These are phyloP conservation scores for Polypedilum vanderplanki DNA, from an alignment of 1,140 invertebrate species.

Conservation along the genomic window DNA sequence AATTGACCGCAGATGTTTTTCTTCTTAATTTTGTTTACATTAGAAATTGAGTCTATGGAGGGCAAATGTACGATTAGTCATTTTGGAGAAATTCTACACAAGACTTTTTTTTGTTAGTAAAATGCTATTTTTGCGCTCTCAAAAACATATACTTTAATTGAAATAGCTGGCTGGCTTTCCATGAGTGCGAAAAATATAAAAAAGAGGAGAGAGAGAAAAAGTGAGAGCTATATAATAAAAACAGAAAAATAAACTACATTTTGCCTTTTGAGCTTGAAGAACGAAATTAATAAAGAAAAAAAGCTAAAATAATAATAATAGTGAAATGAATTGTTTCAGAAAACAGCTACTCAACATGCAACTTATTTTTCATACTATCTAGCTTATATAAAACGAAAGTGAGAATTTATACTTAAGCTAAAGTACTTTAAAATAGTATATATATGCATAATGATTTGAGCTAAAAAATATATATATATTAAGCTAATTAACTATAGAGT, in stretches of 20 bases:
- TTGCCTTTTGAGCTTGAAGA: neutral
- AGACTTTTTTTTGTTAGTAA: neutral
- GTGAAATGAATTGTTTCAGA: neutral
- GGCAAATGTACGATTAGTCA: neutral
- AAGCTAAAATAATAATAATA: too few relatives aligned
- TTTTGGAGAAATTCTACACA: neutral
- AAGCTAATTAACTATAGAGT: conserved; percentile 22
- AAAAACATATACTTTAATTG: neutral
- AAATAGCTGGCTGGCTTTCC: neutral
- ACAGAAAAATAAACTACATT: neutral
- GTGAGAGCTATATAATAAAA: neutral
- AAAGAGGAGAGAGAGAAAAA: neutral
- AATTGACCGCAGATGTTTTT: conserved; percentile 5
- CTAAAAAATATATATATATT: neutral
- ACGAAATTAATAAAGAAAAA: too few relatives aligned
- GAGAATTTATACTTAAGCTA: neutral
- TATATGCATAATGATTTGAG: neutral
- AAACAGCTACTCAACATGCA: conserved; percentile 11
- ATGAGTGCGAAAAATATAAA: neutral
- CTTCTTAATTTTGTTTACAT: neutral
- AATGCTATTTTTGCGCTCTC: neutral
- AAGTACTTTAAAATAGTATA: too few relatives aligned
- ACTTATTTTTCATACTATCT: neutral
- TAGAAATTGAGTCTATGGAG: neutral
- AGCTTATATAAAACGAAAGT: neutral